These are phyloP conservation scores for Phaetusa simplex DNA, from an alignment of 2,113 vertebrate genomes.

Conservation along the genomic window DNA sequence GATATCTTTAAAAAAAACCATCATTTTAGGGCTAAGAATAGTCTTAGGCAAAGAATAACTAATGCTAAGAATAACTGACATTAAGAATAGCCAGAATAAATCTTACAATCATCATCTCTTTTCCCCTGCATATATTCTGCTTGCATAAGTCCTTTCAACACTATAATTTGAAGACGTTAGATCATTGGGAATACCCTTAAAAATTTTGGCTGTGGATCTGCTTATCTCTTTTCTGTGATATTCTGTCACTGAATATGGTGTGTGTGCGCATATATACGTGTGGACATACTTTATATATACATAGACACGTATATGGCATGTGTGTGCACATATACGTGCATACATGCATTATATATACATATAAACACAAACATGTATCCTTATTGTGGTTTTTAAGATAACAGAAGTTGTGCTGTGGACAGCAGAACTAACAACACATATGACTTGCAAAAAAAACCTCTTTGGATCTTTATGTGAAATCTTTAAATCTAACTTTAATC, in stretches of 20 bases:
- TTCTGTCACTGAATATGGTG: background rate
- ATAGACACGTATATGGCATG: background rate
- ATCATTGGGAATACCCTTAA: background rate
- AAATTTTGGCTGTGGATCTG: background rate
- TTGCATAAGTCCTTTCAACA: background rate
- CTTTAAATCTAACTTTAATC: background rate
- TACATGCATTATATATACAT: too few species aligned
- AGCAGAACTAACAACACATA: background rate
- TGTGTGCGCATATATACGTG: background rate
- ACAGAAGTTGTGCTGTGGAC: background rate
- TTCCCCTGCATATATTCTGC: background rate
- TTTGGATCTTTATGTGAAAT: background rate
- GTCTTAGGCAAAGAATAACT: background rate
- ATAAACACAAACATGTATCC: background rate
- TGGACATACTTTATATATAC: background rate
- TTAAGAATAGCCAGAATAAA: background rate
- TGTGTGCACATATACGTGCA: background rate
- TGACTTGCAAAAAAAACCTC: background rate
- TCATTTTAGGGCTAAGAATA: conserved; percentile 15
- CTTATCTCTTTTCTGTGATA: background rate
- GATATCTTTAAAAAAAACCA: background rate
- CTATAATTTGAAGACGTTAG: background rate
- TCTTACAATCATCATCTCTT: background rate
- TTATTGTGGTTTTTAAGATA: background rate
- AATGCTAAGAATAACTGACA: background rate